Evolutionary conservation across 2,113 vertebrate genomes (phyloP).

Genomic region (Montifringilla adamsi): DNA sequence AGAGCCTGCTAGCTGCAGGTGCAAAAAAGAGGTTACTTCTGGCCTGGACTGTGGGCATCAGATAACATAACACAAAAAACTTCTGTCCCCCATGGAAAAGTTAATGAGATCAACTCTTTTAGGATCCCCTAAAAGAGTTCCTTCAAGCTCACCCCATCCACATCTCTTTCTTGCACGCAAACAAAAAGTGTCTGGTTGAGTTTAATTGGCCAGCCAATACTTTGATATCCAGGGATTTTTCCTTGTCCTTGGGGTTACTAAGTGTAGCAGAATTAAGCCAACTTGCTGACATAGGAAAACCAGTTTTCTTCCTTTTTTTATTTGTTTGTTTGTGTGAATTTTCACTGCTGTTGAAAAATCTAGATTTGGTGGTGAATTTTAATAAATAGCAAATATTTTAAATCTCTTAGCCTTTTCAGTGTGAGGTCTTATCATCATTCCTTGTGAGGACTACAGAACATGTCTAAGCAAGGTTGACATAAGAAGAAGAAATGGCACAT

Average conservation of each 20-base stretch:
- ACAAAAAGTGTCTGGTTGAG: not conserved
- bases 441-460: not conserved
- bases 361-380: not conserved
- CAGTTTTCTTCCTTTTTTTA: not conserved
- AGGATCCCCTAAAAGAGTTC: slow-evolving; percentile 7
- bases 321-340: not conserved
- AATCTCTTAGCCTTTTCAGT: not conserved
- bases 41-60: not conserved
- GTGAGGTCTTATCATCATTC: not conserved
- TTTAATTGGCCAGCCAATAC: slow-evolving; percentile 19
- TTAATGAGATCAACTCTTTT: slow-evolving; percentile 53
- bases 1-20: slow-evolving; percentile 12
- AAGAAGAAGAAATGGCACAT: not conserved
- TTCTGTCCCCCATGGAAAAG: slow-evolving; percentile 47
- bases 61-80: slow-evolving; percentile 22
- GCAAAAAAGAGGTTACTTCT: slow-evolving; percentile 31
- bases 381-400: not conserved
- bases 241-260: not conserved
- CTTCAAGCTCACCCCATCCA: not conserved
- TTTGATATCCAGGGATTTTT: not conserved
- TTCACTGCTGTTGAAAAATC: not conserved
- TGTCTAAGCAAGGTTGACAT: not conserved
- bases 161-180: not conserved
- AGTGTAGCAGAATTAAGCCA: not conserved
- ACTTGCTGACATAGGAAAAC: not conserved